Evolutionary conservation across 2,113 vertebrate species (phyloP).

Genomic region (Bubalus kerabau): DNA sequence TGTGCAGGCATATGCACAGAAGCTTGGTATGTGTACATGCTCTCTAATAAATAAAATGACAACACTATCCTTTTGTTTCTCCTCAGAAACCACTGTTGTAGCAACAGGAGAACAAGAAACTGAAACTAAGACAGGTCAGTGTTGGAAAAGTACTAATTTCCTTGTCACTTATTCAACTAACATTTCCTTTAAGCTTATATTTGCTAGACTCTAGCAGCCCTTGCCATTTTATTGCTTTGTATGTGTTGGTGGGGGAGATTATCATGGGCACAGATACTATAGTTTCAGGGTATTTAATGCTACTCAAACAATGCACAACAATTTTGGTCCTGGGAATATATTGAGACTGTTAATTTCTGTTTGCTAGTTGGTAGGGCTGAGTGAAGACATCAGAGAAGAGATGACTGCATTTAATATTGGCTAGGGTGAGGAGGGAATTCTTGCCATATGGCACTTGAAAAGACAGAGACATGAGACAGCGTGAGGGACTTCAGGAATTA

Average conservation of each 20-base stretch:
- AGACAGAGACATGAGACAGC: background rate
- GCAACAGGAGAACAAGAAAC: background rate
- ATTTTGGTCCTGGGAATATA: background rate
- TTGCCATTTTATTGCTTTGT: background rate
- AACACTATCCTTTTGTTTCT: background rate
- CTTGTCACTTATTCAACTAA: background rate
- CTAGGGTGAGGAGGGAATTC: background rate
- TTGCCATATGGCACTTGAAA: background rate
- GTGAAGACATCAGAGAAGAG: background rate
- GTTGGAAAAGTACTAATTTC: background rate
- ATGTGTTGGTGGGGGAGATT: background rate
- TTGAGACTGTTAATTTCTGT: background rate
- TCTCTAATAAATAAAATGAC: background rate
- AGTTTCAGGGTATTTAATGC: background rate
- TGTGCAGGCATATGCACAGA: background rate
- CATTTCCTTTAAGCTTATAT: background rate
- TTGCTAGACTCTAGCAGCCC: background rate
- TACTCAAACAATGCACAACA: background rate
- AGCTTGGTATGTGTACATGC: background rate
- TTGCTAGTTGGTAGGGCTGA: background rate
- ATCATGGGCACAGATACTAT: background rate
- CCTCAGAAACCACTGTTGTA: background rate
- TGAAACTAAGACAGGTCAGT: slow-evolving; percentile 2
- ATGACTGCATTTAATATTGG: background rate
- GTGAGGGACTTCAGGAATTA: background rate